Conservation (phyloP, 2,113 vertebrate species). For the Strix aluco region DNA sequence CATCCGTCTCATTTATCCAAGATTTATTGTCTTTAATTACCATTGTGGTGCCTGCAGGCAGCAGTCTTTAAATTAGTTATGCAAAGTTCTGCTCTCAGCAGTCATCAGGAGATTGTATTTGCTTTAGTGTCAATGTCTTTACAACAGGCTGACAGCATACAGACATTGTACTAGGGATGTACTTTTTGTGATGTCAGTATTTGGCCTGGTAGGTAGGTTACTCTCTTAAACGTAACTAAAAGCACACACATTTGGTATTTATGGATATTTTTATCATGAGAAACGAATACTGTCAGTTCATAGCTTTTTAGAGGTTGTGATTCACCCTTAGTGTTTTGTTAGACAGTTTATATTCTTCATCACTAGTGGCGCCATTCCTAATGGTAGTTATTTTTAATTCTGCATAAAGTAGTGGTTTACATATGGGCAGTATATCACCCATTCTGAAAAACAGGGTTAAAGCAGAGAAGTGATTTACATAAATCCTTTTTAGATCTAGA, state of each 20-base stretch:
- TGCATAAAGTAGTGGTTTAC: constrained; percentile 29
- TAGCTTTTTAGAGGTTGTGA: constrained; percentile 26
- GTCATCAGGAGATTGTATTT: constrained; percentile 17
- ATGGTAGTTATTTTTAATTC: constrained; percentile 59
- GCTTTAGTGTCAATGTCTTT: neutral
- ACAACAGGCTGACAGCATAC: neutral
- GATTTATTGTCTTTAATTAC: constrained; percentile 57
- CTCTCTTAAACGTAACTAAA: constrained; percentile 44
- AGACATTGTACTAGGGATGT: neutral
- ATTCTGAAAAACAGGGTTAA: constrained; percentile 14
- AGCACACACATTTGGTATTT: constrained; percentile 14
- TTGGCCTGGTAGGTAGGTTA: constrained; percentile 31
- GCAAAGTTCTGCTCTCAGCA: constrained; percentile 37
- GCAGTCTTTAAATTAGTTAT: constrained; percentile 8
- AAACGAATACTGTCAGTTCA: constrained; percentile 26
- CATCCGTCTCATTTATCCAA: constrained; percentile 44
- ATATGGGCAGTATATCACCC: constrained; percentile 26
- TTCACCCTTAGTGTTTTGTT: constrained; percentile 47
- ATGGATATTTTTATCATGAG: constrained; percentile 48
- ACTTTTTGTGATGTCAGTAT: neutral
- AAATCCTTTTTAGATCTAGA: neutral
- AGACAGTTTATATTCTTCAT: constrained; percentile 31
- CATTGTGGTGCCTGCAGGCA: constrained; percentile 34
- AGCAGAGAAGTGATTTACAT: constrained; percentile 9
- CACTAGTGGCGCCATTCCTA: neutral